Conservation (phyloP, 2,888 invertebrate genomes). For the Hydrotaea cyrtoneurina region DNA sequence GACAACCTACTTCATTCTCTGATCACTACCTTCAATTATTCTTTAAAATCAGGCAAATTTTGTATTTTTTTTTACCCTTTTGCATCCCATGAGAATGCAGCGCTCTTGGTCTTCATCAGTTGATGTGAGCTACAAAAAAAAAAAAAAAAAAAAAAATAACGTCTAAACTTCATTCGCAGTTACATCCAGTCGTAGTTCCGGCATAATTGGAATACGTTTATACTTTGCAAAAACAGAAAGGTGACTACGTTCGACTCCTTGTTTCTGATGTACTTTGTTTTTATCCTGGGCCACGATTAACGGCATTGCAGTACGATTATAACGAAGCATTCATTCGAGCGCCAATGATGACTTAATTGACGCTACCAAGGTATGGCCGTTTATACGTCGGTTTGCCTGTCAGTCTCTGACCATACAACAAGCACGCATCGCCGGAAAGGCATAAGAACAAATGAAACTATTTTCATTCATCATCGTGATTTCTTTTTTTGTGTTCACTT, state of each 20-base stretch:
- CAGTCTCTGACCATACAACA: slow-evolving; percentile 6
- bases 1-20: too few species aligned
- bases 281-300: not conserved
- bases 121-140: too few species aligned
- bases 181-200: not conserved
- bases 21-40: too few species aligned
- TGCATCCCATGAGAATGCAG: too few species aligned
- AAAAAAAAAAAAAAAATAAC: too few species aligned
- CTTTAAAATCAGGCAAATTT: too few species aligned
- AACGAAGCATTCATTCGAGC: slow-evolving; percentile 55
- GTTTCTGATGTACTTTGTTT: not conserved
- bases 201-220: not conserved
- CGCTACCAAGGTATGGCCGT: slow-evolving; percentile 48
- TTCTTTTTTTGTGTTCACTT: not conserved
- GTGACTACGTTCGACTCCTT: not conserved
- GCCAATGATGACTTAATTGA: slow-evolving; percentile 70
- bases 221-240: not conserved
- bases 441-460: slow-evolving; percentile 40
- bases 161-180: too few species aligned
- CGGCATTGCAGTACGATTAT: not conserved
- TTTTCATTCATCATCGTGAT: slow-evolving; percentile 15
- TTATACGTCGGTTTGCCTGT: too few species aligned
- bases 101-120: too few species aligned
- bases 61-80: too few species aligned
- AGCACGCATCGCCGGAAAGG: slow-evolving; percentile 6